Evolutionary conservation across 2,797 vertebrate species (phyloP).

Genomic region (Emydoidea blandingii): DNA sequence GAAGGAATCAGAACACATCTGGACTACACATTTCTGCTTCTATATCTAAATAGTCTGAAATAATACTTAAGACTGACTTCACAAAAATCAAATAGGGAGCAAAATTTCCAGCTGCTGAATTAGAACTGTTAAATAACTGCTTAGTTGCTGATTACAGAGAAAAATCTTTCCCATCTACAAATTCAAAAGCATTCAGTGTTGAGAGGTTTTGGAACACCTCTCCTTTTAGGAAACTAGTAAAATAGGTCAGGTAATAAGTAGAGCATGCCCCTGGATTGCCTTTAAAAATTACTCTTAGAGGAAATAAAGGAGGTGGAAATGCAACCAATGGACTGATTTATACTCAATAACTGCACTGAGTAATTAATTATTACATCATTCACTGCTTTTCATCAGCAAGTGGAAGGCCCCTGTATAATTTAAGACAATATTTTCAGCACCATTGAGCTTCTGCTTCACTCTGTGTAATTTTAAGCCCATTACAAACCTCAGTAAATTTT

Average conservation of each 20-base stretch:
- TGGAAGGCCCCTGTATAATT: constrained; percentile 60
- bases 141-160: neutral
- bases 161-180: neutral
- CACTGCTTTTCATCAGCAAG: constrained; percentile 51
- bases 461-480: neutral
- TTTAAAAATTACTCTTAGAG: neutral
- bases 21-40: neutral
- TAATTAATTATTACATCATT: constrained; percentile 71
- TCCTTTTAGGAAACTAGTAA: neutral
- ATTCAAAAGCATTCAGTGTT: neutral
- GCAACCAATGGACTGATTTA: neutral
- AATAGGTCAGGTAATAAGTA: neutral
- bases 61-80: neutral
- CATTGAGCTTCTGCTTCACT: neutral
- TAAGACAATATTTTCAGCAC: constrained; percentile 13
- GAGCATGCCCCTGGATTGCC: neutral
- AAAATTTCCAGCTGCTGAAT: neutral
- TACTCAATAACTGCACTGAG: neutral
- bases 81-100: neutral
- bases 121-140: neutral
- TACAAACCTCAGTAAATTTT: neutral
- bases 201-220: neutral
- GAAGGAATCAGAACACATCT: neutral
- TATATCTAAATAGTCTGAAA: constrained; percentile 11
- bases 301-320: neutral